These are phyloP conservation scores for Amblyteles armatorius DNA, from an alignment of 2,888 invertebrate genomes.

Conservation along the genomic window DNA sequence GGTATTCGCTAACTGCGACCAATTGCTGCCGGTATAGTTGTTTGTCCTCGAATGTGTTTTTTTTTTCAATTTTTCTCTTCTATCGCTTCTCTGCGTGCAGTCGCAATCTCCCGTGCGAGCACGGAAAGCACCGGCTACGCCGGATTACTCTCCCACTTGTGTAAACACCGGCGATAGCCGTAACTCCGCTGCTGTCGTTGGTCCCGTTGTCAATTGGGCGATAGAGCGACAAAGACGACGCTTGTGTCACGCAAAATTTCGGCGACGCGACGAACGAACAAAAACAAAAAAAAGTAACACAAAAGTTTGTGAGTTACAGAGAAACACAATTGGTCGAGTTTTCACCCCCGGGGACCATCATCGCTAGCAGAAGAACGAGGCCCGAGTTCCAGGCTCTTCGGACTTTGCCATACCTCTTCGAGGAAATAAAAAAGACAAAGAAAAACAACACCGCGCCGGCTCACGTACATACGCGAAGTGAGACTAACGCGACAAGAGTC, in stretches of 20 bases:
- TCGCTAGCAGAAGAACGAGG: constrained; percentile 16
- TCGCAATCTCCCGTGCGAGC: background rate
- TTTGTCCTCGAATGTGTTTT: background rate
- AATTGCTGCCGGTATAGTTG: background rate
- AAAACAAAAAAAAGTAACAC: background rate
- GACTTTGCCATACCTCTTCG: constrained; percentile 35
- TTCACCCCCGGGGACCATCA: constrained; percentile 36
- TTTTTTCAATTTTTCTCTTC: background rate
- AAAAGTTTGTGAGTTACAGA: background rate
- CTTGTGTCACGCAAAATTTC: constrained; percentile 9
- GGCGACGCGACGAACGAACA: background rate
- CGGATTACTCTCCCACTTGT: background rate
- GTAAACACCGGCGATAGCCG: background rate
- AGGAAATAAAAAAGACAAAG: constrained; percentile 23
- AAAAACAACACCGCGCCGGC: background rate
- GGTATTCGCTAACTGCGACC: background rate
- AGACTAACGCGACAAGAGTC: constrained; percentile 7
- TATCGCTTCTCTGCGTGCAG: background rate
- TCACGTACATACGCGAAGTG: constrained; percentile 7
- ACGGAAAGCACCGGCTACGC: constrained; percentile 13
- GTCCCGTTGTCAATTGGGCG: background rate
- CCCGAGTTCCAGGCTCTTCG: constrained; percentile 21
- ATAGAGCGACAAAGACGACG: background rate
- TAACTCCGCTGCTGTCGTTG: background rate
- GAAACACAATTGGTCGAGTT: background rate